Conservation (phyloP, 1,140 invertebrate genomes). For the Euwallacea fornicatus region DNA sequence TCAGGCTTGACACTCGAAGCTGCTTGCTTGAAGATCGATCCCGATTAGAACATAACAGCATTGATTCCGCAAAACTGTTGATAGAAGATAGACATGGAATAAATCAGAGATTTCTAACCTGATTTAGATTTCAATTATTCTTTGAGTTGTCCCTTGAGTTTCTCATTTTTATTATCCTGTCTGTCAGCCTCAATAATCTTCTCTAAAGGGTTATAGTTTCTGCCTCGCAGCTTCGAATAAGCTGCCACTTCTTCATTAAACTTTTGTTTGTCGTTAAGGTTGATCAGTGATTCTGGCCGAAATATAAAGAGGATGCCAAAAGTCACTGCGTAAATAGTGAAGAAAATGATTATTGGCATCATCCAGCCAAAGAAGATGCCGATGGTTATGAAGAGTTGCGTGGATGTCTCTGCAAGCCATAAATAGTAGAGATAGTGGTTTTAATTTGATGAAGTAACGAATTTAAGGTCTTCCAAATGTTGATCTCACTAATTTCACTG, state of each 20-base stretch:
- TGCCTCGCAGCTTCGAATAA: slow-evolving; percentile 69
- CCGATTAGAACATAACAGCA: slow-evolving; percentile 65
- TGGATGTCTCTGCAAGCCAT: slow-evolving; percentile 59
- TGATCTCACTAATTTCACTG: slow-evolving; percentile 69
- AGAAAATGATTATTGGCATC: slow-evolving; percentile 54
- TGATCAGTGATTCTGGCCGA: slow-evolving; percentile 69
- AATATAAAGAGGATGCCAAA: slow-evolving; percentile 63
- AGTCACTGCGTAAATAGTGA: slow-evolving; percentile 61
- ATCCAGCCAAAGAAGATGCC: slow-evolving; percentile 64
- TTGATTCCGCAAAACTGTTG: slow-evolving; percentile 67
- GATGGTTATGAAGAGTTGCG: slow-evolving; percentile 66
- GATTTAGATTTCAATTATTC: slow-evolving; percentile 55
- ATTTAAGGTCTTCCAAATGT: slow-evolving; percentile 69
- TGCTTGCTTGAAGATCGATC: slow-evolving; percentile 53
- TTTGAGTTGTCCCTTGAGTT: slow-evolving; percentile 49
- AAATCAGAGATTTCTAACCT: slow-evolving; percentile 58
- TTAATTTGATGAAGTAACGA: too few species aligned
- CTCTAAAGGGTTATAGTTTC: slow-evolving; percentile 63
- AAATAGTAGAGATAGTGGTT: not conserved
- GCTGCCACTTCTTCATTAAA: slow-evolving; percentile 65
- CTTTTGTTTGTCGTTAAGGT: slow-evolving; percentile 60
- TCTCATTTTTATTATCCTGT: slow-evolving; percentile 44
- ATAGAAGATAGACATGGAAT: slow-evolving; percentile 67
- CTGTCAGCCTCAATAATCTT: slow-evolving; percentile 60
- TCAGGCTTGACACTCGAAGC: slow-evolving; percentile 56